Evolutionary conservation across 2,797 vertebrate genomes (phyloP), one percentile per base, ranked within the genome.

Genomic region (Triplophysa yarkandensis): DNA sequence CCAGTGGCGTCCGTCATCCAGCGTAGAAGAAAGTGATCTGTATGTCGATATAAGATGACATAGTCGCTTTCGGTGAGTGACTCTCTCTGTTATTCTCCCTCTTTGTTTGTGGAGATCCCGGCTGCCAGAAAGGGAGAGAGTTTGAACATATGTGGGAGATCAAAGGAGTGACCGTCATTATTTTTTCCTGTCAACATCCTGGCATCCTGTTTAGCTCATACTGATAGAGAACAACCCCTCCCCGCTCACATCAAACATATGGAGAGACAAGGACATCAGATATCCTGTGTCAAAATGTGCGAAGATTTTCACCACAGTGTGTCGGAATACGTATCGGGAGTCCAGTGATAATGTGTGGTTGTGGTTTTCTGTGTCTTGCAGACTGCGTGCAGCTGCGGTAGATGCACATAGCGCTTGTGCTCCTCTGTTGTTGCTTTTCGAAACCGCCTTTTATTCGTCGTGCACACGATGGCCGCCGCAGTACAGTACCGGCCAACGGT

Each of bases 401-500:
- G 52, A 43, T 25, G 50, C 23, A 71, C 39, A 4, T 1, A 71
- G 32, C 4, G 41, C 34, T 72, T 50, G 32, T 52, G 60, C 55
- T 63, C n/a, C 50, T 41, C 65, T 67, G 76, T 79, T 77, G 66
- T 75, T 79, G 58, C 71, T 57, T 63, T 61, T 76, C 28, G 68
- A 68, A 70, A 57, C 13, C 4, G 50, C 62, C 71, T 52, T 78
- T 74, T 78, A 77, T 81, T 85, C 66, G 69, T 62, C 58, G 41
- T 36, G 43, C 77, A 60, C 27, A 81, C 68, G 52, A 70, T 41
- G 55, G 36, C 76, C 50, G 82, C 65, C 62, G 62, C 81, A 82
- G 79, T 82, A 67, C 61, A 67, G 80, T 76, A 79, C 83, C 74
- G 69, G 80, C 85, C 84, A 78, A 77, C 77, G 74, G 83, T 73